Evolutionary conservation across 1,140 invertebrate species (phyloP).

Genomic region (Macrotrachela quadricornifera): DNA sequence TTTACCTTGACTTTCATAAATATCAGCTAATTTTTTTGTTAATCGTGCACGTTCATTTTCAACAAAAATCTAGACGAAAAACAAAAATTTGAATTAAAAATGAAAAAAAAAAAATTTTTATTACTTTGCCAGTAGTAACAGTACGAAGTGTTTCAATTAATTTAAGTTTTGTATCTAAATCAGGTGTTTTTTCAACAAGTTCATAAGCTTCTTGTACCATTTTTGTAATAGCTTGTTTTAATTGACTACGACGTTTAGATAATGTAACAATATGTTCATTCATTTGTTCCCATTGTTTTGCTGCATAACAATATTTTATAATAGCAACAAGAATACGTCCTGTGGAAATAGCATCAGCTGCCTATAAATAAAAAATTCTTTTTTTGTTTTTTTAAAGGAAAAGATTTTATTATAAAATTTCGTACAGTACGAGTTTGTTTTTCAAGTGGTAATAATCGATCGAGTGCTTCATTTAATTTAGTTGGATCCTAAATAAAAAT

Average conservation of each 20-base stretch:
- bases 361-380: constrained; percentile 33
- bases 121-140: constrained; percentile 74
- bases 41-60: constrained; percentile 90
- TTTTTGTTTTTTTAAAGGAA: not conserved
- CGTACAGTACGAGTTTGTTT: constrained; percentile 79
- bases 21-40: constrained; percentile 74
- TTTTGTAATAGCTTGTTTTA: constrained; percentile 69
- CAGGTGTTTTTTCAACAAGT: constrained; percentile 43
- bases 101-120: too few species aligned
- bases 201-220: constrained; percentile 75
- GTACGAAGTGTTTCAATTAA: constrained; percentile 80
- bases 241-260: constrained; percentile 75
- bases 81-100: too few species aligned
- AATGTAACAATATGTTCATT: constrained; percentile 81
- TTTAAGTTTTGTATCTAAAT: constrained; percentile 41
- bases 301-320: constrained; percentile 76
- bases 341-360: constrained; percentile 80
- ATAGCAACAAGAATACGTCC: constrained; percentile 74
- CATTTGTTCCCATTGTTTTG: constrained; percentile 68
- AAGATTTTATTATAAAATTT: not conserved
- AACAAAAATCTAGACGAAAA: constrained; percentile 80
- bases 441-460: constrained; percentile 66
- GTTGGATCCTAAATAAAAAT: too few species aligned
- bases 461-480: constrained; percentile 61
- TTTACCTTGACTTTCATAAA: constrained; percentile 75